Base-by-base conservation (phyloP, 2,113 vertebrate genomes). In the Rana temporaria region DNA sequence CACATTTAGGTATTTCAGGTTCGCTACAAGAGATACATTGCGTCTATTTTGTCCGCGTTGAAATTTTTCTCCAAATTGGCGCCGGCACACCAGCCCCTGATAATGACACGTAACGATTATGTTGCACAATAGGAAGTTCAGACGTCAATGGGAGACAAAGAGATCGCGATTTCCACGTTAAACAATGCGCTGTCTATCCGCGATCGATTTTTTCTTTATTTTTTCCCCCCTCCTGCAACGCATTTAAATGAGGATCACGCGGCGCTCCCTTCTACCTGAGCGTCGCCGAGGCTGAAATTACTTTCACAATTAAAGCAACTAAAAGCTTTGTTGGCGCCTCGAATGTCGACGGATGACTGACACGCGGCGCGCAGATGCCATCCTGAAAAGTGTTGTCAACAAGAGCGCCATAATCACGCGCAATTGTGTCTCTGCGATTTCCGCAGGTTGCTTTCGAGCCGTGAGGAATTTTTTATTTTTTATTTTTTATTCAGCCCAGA, bases 321-420 rank as follows among this genome's bases (percentile, higher is more conserved):
- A 60, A 59, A 34, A 14, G 8, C 55, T 59, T 59, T 59, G 55
- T 18, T 17, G 18, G 71, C 17, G 55, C 8, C 34, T 74, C 24
- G 26, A 59, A 74, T 74, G 24, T 26, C 24, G 30, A n/a, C 18
- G 19, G 32, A 74, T 59, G 71, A 60, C 6, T 32, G 24, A 74
- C 12, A 42, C 52, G 68, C 38, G 52, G 68, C 68, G 19, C 6
- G 15, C 71, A 60, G 70, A 72, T 72, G 42, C 55, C 55, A 32
- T 12, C 18, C 71, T 15, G 34, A 12, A 38, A 53, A 72, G 70
- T 72, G 70, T 24, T 72, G 70, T 72, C 70, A 74, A 60, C 34
- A 74, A 59, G 55, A 74, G 34, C 55, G 59, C 59, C 57, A 60
- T 59, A 30, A 74, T 59, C 55, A 59, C 14, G 38, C 71, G 34